Percentiles rank a stretch among this genome's conserved stretches.
phyloP scores from a whole-genome alignment of 2,888 invertebrate genomes.

The Gymnocheta viridis region DNA sequence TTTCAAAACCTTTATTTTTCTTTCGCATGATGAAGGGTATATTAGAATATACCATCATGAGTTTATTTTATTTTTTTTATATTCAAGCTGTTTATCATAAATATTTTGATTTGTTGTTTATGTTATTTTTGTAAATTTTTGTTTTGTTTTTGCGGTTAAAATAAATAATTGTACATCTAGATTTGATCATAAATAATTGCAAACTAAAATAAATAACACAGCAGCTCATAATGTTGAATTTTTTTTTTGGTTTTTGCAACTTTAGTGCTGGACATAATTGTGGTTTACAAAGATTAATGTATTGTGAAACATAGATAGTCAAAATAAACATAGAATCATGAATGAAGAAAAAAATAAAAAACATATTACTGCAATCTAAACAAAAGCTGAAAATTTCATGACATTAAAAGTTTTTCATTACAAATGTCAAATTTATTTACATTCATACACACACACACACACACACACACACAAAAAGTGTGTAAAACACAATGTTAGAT shows the following conservation, averaged over 20 bases:
- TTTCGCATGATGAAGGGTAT: background rate
- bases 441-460: too few relatives aligned
- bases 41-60: background rate
- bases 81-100: slow-evolving; percentile 47
- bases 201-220: slow-evolving; percentile 30
- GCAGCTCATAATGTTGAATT: slow-evolving; percentile 10
- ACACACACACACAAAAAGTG: too few relatives aligned
- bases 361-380: slow-evolving; percentile 11
- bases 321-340: background rate
- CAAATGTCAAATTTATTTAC: background rate
- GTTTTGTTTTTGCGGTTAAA: slow-evolving; percentile 37
- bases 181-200: slow-evolving; percentile 18
- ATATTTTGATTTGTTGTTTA: slow-evolving; percentile 61
- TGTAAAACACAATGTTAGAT: slow-evolving; percentile 9
- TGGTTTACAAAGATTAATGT: slow-evolving; percentile 54
- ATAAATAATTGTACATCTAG: slow-evolving; percentile 40
- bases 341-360: background rate
- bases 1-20: background rate
- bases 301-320: background rate
- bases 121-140: slow-evolving; percentile 36
- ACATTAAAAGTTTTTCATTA: slow-evolving; percentile 30
- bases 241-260: background rate
- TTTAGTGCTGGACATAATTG: slow-evolving; percentile 49
- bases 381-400: slow-evolving; percentile 35
- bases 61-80: background rate